A percentile compares a stretch with the other conserved stretches of the same genome.
These are phyloP conservation scores for Lasioglossum lativentre DNA, from an alignment of 2,888 invertebrate species.

Conservation along the genomic window DNA sequence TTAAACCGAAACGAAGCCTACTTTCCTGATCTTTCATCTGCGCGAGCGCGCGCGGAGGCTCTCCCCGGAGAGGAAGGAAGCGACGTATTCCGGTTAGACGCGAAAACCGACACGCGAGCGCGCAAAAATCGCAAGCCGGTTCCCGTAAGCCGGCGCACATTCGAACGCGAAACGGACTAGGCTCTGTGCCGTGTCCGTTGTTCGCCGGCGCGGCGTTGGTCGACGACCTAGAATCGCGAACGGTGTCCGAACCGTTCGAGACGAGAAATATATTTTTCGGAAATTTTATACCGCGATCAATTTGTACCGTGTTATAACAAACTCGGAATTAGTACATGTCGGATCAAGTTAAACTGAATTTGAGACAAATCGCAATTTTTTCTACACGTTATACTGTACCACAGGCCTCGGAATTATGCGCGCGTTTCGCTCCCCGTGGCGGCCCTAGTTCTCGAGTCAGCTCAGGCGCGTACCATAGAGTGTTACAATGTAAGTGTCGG, in stretches of 20 bases:
- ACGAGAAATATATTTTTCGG: neutral
- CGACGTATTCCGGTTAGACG: neutral
- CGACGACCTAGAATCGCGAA: neutral
- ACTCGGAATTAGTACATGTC: too few relatives aligned
- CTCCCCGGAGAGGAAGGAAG: neutral
- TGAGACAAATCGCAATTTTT: too few relatives aligned
- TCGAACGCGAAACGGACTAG: constrained; percentile 14
- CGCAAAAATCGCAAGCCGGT: neutral
- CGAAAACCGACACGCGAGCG: neutral
- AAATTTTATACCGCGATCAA: neutral
- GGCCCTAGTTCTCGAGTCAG: too few relatives aligned
- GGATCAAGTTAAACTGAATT: too few relatives aligned
- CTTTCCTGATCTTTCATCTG: neutral
- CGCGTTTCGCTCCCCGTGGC: too few relatives aligned
- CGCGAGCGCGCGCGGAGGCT: neutral
- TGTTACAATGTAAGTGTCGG: too few relatives aligned
- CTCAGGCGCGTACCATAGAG: too few relatives aligned
- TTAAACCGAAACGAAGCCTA: neutral
- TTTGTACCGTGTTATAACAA: too few relatives aligned
- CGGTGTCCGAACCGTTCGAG: neutral
- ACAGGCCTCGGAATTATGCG: too few relatives aligned
- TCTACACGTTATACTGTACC: too few relatives aligned
- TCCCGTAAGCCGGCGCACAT: neutral
- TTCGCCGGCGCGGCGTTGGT: neutral
- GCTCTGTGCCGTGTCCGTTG: constrained; percentile 11